Base-by-base conservation (phyloP, 1,140 invertebrate genomes). In the Nephila pilipes region DNA sequence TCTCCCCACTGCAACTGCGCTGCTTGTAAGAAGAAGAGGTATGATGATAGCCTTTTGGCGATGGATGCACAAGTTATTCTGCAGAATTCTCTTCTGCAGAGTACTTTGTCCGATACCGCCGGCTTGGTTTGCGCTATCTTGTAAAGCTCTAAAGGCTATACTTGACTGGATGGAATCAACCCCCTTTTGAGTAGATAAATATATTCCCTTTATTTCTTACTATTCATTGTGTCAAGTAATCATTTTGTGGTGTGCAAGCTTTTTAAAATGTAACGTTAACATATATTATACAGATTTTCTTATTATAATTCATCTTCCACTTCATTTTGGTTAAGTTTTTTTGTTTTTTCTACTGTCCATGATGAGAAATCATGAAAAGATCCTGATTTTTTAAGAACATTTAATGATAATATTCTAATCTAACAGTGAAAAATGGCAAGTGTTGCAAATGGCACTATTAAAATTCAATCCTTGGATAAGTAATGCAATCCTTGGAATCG, bases 31-130 rank as follows among this genome's bases (percentile, higher is more conserved):
- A 25, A 75, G 0, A 80, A 90, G 25, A n/a, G 69, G 20, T 79
- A 90, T n/a, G 69, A 90, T 25, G 88, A 80, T 1, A 79, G 69
- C 36, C 65, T 92, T 12, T 8, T 94, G 6, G 89, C 93, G 2
- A 94, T 94, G 93, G 93, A 94, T 85, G 63, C 89, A 10, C 93
- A 94, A 89, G 93, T 94, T 12, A 85, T 91, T 25, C 63, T 94
- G 1, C 93, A 94, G 58, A 89, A 87, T 85, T 88, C 92, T 2
- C 14, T 93, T 6, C 8, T 88, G 36, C 93, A 94, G 29, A 85
- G 25, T 46, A 83, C 92, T 20, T 16, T 93, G 46, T 16, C 85
- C 14, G 92, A 93, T 57, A 79, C 88, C 4, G 87, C 85, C 29
- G 87, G 85, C 2, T 88, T 93, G 25, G 85, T 93, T 69, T 93